A percentile compares a stretch with the other conserved stretches of the same genome.
phyloP scores from a whole-genome alignment of 2,797 vertebrate species.

The Ptychobarbus kaznakovi region DNA sequence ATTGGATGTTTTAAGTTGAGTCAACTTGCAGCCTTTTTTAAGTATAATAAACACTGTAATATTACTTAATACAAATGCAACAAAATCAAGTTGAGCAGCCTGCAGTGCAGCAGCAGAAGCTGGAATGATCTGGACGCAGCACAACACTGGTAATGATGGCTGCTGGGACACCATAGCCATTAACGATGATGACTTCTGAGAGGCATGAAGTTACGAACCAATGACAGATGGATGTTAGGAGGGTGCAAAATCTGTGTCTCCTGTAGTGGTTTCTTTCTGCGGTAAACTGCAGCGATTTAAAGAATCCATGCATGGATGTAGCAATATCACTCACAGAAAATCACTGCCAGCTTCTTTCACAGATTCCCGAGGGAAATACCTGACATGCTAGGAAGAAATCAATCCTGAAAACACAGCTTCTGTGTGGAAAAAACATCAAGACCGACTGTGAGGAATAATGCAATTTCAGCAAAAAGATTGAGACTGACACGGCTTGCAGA shows the following conservation, averaged over 20 bases:
- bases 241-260: background rate
- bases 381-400: slow-evolving; percentile 28
- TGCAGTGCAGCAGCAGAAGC: background rate
- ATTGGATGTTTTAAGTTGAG: too few relatives aligned
- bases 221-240: slow-evolving; percentile 16
- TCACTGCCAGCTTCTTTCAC: slow-evolving; percentile 25
- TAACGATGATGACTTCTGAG: background rate
- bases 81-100: background rate
- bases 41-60: too few relatives aligned
- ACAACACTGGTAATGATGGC: slow-evolving; percentile 13
- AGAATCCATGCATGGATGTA: slow-evolving; percentile 18
- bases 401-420: background rate
- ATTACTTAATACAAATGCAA: too few relatives aligned
- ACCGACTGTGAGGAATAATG: slow-evolving; percentile 17
- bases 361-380: slow-evolving; percentile 16
- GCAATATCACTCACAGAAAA: slow-evolving; percentile 16
- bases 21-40: too few relatives aligned
- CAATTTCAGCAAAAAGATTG: slow-evolving; percentile 34
- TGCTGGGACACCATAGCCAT: slow-evolving; percentile 35
- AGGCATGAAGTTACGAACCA: slow-evolving; percentile 10
- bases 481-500: slow-evolving; percentile 15
- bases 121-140: background rate
- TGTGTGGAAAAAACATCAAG: slow-evolving; percentile 11
- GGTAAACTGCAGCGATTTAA: background rate
- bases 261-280: background rate